Evolutionary conservation across 2,113 vertebrate genomes (phyloP).

Genomic region (Hippocampus abdominalis): DNA sequence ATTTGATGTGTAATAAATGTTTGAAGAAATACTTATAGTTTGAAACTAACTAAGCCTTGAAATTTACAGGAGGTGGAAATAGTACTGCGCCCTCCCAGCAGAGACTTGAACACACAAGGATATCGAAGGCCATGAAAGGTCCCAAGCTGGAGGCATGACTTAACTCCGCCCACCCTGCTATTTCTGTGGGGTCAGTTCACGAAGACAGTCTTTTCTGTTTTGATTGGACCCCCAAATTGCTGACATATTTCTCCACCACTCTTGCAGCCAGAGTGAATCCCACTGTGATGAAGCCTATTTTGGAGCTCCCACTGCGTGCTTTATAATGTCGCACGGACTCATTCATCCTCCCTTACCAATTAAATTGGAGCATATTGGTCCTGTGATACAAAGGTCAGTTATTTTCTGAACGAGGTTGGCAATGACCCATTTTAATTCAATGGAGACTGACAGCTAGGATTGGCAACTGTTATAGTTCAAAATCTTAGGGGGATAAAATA

Average conservation of each 20-base stretch:
- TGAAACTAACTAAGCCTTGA: not conserved
- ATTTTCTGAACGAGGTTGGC: conserved; percentile 62
- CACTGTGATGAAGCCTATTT: conserved; percentile 63
- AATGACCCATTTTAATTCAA: conserved; percentile 51
- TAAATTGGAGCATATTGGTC: conserved; percentile 65
- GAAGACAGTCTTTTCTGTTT: conserved; percentile 38
- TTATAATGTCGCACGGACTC: conserved; percentile 53
- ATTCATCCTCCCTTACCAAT: conserved; percentile 62
- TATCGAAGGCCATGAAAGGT: conserved; percentile 1
- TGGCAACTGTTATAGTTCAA: conserved; percentile 8
- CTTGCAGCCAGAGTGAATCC: conserved; percentile 44
- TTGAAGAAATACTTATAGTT: not conserved
- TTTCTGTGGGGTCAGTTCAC: conserved; percentile 40
- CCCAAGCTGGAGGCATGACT: conserved; percentile 26
- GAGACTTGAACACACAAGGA: conserved; percentile 1
- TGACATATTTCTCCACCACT: conserved; percentile 57
- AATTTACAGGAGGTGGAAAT: not conserved
- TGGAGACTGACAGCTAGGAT: conserved; percentile 23
- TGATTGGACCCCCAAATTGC: conserved; percentile 48
- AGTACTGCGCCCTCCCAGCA: not conserved
- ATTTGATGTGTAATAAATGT: not conserved
- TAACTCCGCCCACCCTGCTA: conserved; percentile 36
- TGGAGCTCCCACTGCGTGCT: conserved; percentile 58
- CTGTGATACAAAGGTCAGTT: conserved; percentile 64
- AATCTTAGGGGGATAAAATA: not conserved